phyloP scores from a whole-genome alignment of 1,140 invertebrate species.

The Lutraria rhynchaena region DNA sequence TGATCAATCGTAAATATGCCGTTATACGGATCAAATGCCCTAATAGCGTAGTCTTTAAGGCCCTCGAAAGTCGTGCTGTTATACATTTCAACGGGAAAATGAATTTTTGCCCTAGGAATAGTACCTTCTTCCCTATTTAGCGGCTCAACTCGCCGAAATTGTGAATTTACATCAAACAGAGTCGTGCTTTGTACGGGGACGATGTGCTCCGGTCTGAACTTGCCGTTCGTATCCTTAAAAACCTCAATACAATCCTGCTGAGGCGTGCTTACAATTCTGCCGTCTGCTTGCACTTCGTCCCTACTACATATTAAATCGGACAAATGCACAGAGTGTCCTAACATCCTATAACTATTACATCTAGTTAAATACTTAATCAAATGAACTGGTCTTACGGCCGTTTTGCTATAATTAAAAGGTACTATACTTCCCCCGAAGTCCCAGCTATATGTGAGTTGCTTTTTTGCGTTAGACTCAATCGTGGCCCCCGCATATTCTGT shows the following conservation, averaged over 20 bases:
- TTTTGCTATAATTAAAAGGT: constrained; percentile 1
- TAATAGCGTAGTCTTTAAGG: not conserved
- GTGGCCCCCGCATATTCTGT: too few relatives aligned
- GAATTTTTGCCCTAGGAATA: constrained; percentile 9
- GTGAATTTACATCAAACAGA: constrained; percentile 6
- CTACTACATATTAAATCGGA: not conserved
- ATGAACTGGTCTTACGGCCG: not conserved
- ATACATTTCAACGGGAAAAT: constrained; percentile 23
- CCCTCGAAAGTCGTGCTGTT: not conserved
- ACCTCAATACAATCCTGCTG: not conserved
- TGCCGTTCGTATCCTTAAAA: not conserved
- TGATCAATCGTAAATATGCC: not conserved
- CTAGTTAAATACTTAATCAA: not conserved
- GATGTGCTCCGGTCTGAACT: constrained; percentile 14
- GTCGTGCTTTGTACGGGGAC: not conserved
- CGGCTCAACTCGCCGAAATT: not conserved
- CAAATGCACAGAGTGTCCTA: not conserved
- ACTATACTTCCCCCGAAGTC: constrained; percentile 11
- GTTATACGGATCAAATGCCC: not conserved
- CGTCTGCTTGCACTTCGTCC: not conserved
- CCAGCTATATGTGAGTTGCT: not conserved
- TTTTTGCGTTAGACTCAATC: not conserved
- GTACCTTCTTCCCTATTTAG: not conserved
- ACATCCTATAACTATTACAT: not conserved
- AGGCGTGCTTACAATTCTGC: constrained; percentile 5